Evolutionary conservation across 2,113 vertebrate species (phyloP), one percentile per base, ranked within the genome.

Genomic region (Zootoca vivipara): DNA sequence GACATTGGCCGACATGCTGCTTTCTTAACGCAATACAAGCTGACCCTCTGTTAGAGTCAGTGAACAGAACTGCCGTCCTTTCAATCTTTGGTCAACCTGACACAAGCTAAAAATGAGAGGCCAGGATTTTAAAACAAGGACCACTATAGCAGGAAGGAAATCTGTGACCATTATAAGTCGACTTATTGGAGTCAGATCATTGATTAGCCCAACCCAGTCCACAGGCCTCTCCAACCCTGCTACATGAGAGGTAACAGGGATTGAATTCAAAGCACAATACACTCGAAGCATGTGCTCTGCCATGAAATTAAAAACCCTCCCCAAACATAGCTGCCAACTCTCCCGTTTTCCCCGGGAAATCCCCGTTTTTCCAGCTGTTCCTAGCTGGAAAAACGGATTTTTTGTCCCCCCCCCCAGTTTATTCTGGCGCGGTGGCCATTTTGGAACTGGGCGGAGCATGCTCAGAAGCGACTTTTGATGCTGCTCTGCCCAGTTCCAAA

Each of bases 1-100:
- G 74, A 89, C 42, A 38, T 46, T 89, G 73, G 85, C 85, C 91
- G 46, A 79, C 64, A 87, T 85, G 80, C 18, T 78, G 40, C 85
- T 15, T 24, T 78, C 62, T 46, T 64, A 46, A 18, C 82, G 69
- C 24, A 65, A 74, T 74, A 22, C 28, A 82, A 35, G 70, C 7
- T 69, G 13, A 7, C 52, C 26, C 35, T 40, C 20, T 87, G 65
- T 73, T 15, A 35, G 52, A 38, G 18, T 56, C 30, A 56, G 9
- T 33, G 33, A 56, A 52, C 16, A 81, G 5, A 74, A 40, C 16
- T 38, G 18, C 20, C 80, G 58, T 38, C 22, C 16, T 18, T 67
- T 64, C 24, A 30, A 5, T 69, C n/a, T 65, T 18, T 20, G 75
- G 70, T 70, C 24, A 52, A 86, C 69, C 4, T 42, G 35, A 86